phyloP scores from a whole-genome alignment of 2,797 vertebrate species.

The Pithecia hirsuta region DNA sequence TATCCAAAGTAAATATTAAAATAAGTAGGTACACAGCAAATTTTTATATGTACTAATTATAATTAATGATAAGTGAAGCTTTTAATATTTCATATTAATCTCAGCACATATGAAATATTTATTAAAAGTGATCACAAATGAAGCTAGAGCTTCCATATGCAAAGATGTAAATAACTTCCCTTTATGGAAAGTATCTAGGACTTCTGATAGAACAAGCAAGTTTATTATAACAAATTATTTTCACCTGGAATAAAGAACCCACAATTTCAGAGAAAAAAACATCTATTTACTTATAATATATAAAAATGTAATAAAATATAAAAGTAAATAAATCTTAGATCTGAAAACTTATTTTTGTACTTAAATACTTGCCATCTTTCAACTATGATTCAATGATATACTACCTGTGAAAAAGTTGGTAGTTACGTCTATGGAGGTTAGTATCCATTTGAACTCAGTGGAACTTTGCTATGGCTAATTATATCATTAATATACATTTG shows the following conservation, averaged over 20 bases:
- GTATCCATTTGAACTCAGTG: background rate
- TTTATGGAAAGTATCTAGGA: background rate
- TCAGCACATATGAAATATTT: background rate
- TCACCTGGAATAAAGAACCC: background rate
- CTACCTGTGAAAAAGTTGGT: background rate
- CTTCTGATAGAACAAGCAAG: background rate
- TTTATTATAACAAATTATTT: constrained; percentile 10
- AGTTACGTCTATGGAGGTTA: background rate
- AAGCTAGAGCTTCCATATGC: background rate
- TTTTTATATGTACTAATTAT: background rate
- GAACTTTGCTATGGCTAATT: background rate
- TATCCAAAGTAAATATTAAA: background rate
- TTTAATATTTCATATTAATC: background rate
- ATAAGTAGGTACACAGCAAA: background rate
- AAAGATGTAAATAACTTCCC: background rate
- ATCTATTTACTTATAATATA: background rate
- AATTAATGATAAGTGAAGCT: background rate
- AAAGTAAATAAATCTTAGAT: constrained; percentile 4
- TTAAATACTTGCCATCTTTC: background rate
- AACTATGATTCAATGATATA: background rate
- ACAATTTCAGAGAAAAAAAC: background rate
- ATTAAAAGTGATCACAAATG: background rate
- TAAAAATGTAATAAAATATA: constrained; percentile 31
- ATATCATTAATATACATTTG: background rate
- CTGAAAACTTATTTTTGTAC: background rate